A percentile compares a stretch with the other conserved stretches of the same genome.
Evolutionary conservation across 2,888 invertebrate species (phyloP).

Genomic region (Gryllus longicercus): DNA sequence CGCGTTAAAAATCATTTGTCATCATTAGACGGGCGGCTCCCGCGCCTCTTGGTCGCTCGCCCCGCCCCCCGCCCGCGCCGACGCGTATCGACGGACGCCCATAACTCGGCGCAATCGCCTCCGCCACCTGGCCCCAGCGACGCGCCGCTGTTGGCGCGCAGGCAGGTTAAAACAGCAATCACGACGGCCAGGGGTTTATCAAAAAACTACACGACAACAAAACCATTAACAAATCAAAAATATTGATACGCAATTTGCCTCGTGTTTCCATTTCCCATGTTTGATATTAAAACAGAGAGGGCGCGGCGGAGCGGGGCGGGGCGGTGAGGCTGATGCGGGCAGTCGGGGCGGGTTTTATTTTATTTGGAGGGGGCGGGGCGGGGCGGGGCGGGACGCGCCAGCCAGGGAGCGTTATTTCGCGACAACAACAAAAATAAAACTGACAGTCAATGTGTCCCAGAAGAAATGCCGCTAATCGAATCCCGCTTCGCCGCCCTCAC

Average conservation of each 20-base stretch:
- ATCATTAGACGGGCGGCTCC: neutral
- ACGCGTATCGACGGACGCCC: neutral
- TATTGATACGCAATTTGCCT: conserved; percentile 17
- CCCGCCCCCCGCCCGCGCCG: too few species aligned
- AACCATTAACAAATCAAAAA: conserved; percentile 17
- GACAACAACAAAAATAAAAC: conserved; percentile 11
- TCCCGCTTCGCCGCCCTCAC: neutral
- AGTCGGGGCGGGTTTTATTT: neutral
- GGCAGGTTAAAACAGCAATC: neutral
- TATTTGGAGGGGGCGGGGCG: neutral
- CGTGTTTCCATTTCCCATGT: conserved; percentile 21
- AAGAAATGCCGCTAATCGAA: conserved; percentile 34
- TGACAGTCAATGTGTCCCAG: conserved; percentile 33
- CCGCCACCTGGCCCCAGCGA: neutral
- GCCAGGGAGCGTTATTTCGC: neutral
- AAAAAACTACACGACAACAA: conserved; percentile 17
- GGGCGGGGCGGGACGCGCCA: neutral
- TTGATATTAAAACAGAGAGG: conserved; percentile 21
- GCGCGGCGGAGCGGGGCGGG: neutral
- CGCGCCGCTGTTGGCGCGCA: neutral
- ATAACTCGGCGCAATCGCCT: neutral
- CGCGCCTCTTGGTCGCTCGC: neutral
- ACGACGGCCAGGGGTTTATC: neutral
- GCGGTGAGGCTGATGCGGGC: neutral
- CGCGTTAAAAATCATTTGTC: neutral